A percentile compares a stretch with the other conserved stretches of the same genome.
phyloP scores from a whole-genome alignment of 2,113 vertebrate genomes.

The Odocoileus virginianus region DNA sequence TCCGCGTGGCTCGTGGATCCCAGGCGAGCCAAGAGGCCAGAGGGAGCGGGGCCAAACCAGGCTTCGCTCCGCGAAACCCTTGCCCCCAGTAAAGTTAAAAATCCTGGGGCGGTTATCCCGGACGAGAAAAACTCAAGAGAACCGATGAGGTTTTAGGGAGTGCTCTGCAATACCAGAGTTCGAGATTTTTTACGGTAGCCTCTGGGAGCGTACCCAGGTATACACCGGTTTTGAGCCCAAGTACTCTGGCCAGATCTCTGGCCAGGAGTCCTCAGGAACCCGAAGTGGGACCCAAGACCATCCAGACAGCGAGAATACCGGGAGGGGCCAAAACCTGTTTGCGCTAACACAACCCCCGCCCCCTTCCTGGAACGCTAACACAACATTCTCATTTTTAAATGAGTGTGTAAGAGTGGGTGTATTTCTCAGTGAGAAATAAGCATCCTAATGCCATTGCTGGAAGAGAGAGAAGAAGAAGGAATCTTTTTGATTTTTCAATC shows the following conservation, averaged over 20 bases:
- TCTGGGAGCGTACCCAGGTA: background rate
- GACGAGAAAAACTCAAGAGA: background rate
- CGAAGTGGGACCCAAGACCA: background rate
- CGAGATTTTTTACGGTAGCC: background rate
- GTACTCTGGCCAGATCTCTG: background rate
- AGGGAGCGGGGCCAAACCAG: background rate
- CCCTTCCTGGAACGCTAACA: background rate
- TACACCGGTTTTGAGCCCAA: background rate
- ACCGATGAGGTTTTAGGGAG: background rate
- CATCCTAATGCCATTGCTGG: background rate
- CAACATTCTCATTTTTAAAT: background rate
- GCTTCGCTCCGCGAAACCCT: background rate
- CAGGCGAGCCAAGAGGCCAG: background rate
- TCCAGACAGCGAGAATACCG: background rate
- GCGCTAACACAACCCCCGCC: background rate
- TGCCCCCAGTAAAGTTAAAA: background rate
- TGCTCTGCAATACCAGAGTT: background rate
- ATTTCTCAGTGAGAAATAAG: background rate
- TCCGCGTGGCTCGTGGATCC: background rate
- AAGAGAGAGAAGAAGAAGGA: background rate
- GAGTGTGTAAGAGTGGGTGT: background rate
- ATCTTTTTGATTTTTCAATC: background rate
- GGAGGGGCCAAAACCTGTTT: background rate
- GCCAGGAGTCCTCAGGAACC: background rate
- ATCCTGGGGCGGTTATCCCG: background rate